Evolutionary conservation across 2,797 vertebrate genomes (phyloP).

Genomic region (Darevskia mixta): DNA sequence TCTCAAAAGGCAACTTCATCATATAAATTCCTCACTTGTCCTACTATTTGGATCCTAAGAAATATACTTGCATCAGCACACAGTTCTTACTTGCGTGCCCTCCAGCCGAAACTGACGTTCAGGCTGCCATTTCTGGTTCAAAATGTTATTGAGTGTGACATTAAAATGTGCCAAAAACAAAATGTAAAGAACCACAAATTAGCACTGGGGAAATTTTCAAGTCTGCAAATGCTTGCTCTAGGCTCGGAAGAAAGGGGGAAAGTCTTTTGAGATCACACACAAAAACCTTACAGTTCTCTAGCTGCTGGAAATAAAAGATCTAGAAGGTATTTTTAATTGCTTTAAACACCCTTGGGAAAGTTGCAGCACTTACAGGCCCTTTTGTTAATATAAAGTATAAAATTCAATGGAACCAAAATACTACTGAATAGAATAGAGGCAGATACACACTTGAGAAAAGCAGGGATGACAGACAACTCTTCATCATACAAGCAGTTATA

Average conservation of each 20-base stretch:
- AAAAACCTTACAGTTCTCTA: background rate
- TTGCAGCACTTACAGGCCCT: background rate
- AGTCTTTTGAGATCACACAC: conserved; percentile 7
- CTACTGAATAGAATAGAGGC: background rate
- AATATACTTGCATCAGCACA: conserved; percentile 18
- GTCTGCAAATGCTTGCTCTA: background rate
- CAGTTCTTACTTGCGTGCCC: conserved; percentile 14
- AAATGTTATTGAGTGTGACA: conserved; percentile 18
- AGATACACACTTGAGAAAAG: background rate
- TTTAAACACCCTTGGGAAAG: conserved; percentile 8
- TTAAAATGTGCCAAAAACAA: conserved; percentile 36
- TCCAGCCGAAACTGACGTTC: conserved; percentile 16
- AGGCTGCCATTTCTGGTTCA: conserved; percentile 33
- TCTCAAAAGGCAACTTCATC: background rate
- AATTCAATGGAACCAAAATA: background rate
- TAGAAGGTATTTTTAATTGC: conserved; percentile 23
- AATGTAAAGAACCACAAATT: conserved; percentile 15
- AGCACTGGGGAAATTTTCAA: conserved; percentile 4
- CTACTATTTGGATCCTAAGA: background rate
- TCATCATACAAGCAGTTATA: background rate
- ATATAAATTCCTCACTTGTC: background rate
- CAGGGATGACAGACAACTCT: background rate
- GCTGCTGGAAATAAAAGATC: background rate
- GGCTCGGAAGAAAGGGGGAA: background rate
- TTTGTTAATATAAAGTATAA: background rate